phyloP scores from a whole-genome alignment of 1,140 invertebrate species.

The Bradynema listronoti region DNA sequence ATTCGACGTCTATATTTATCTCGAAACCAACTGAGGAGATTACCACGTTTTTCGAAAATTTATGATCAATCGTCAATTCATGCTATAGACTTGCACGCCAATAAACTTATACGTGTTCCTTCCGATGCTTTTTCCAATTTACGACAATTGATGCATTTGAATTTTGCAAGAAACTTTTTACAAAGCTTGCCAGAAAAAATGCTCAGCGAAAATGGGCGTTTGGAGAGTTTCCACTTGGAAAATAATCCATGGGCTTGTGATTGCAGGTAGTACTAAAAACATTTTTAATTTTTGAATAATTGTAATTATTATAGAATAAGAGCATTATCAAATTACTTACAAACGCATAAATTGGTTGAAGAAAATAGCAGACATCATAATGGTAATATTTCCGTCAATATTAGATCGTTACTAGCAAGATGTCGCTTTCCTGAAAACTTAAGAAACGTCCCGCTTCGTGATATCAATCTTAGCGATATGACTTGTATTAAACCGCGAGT shows the following conservation, averaged over 20 bases:
- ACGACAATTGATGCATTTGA: conserved; percentile 20
- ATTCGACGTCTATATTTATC: conserved; percentile 33
- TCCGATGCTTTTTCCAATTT: conserved; percentile 28
- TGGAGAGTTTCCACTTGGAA: conserved; percentile 25
- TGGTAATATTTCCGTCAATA: conserved; percentile 7
- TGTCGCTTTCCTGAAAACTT: not conserved
- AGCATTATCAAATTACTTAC: conserved; percentile 13
- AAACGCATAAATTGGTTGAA: conserved; percentile 12
- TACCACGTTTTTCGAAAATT: conserved; percentile 26
- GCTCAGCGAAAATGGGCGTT: conserved; percentile 25
- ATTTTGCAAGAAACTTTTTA: conserved; percentile 34
- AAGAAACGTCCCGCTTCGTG: conserved; percentile 1
- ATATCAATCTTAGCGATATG: conserved; percentile 11
- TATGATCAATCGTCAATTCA: not conserved
- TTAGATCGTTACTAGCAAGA: conserved; percentile 1
- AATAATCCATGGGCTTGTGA: conserved; percentile 46
- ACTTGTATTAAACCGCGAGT: conserved; percentile 23
- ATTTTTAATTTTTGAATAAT: conserved; percentile 9
- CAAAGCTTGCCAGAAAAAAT: conserved; percentile 28
- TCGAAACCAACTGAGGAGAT: conserved; percentile 32
- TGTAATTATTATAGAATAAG: conserved; percentile 2
- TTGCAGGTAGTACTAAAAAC: conserved; percentile 25
- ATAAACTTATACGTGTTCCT: conserved; percentile 26
- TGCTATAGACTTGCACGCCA: conserved; percentile 34
- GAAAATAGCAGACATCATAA: conserved; percentile 15